Conservation (phyloP, 2,797 vertebrate genomes). For the Pantherophis vulpinus region DNA sequence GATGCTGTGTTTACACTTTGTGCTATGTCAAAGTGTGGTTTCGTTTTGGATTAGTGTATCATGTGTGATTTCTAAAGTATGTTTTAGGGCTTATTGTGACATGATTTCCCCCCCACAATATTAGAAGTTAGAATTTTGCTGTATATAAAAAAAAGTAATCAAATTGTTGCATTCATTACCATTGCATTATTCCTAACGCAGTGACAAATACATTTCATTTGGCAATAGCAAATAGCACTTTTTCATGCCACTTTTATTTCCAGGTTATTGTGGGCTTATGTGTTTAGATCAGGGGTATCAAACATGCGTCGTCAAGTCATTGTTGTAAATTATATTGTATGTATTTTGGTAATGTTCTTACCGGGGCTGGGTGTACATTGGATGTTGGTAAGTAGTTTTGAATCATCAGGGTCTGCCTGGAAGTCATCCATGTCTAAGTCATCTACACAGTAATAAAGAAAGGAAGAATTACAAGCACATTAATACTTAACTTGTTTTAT, state of each 20-base stretch:
- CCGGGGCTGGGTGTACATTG: conserved; percentile 91
- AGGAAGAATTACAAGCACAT: neutral
- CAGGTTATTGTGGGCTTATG: neutral
- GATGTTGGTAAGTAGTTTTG: conserved; percentile 83
- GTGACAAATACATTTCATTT: neutral
- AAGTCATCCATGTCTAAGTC: conserved; percentile 90
- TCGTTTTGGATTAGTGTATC: neutral
- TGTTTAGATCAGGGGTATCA: neutral
- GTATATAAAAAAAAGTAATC: neutral
- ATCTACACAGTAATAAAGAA: conserved; percentile 72
- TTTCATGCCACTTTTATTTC: neutral
- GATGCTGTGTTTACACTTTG: neutral
- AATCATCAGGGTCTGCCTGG: conserved; percentile 84
- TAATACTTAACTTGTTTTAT: neutral
- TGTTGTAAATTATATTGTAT: no score
- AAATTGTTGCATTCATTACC: neutral
- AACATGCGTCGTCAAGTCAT: no score
- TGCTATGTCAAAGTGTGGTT: neutral
- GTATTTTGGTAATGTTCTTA: conserved; percentile 60
- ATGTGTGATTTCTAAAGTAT: neutral
- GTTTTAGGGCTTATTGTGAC: neutral
- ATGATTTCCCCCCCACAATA: neutral
- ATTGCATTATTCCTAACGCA: neutral
- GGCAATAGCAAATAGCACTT: no score
- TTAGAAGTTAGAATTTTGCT: neutral